These are phyloP conservation scores for Eriosoma lanigerum DNA, from an alignment of 1,140 invertebrate species.

Conservation along the genomic window DNA sequence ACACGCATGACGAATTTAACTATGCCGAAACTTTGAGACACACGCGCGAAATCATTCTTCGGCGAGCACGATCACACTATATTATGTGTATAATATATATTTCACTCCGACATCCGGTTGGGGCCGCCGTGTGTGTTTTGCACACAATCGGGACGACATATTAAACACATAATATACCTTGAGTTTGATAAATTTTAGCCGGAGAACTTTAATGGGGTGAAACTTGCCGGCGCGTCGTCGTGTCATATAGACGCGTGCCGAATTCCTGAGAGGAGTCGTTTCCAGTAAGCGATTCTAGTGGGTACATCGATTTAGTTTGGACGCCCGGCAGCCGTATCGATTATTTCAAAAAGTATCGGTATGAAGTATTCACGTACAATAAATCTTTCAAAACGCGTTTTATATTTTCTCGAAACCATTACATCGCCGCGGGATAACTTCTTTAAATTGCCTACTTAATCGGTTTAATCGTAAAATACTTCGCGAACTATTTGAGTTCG, in stretches of 20 bases:
- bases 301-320: neutral
- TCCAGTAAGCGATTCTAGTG: neutral
- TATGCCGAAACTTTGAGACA: neutral
- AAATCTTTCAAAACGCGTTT: neutral
- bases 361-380: neutral
- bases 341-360: neutral
- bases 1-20: neutral
- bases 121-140: neutral
- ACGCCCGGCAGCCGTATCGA: neutral
- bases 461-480: too few species aligned
- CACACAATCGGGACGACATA: conserved; percentile 1
- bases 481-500: too few species aligned
- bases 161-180: conserved; percentile 30
- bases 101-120: neutral
- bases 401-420: conserved; percentile 2
- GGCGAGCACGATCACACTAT: neutral
- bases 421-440: too few species aligned
- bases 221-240: conserved; percentile 1
- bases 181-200: conserved; percentile 40
- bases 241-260: neutral
- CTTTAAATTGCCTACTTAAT: too few species aligned
- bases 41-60: conserved; percentile 26
- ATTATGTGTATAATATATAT: neutral
- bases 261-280: conserved; percentile 30
- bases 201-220: conserved; percentile 35